Base-by-base conservation (phyloP, 2,888 invertebrate genomes). In the Drosophila buzzatii region DNA sequence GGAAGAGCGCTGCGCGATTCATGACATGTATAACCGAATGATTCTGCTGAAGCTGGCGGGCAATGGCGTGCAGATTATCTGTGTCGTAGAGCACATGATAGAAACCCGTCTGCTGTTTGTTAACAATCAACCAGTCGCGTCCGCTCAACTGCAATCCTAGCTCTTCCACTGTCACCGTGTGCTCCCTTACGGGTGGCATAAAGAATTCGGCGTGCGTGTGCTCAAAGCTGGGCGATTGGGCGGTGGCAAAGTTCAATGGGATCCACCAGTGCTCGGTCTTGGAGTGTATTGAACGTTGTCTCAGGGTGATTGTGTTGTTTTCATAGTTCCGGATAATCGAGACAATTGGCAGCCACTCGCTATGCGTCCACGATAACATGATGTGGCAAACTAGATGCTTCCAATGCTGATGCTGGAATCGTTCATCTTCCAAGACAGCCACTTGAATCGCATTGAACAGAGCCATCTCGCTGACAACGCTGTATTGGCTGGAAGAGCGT, bases 1-100 rank as follows among this genome's bases (percentile, higher is more conserved):
- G 97, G 14, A 99, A 94, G 55, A 99, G 94, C 88, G 98, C 97
- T 0, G 97, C 97, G 60, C 98, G 94, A 90, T 98, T 98, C 55
- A 96, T 95, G 1, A 95, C 94, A 76, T 96, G 95, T 62, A 98
- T 96, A 35, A 94, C 94, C 79, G 94, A 93, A 80, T 95, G 96
- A 51, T 94, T 94, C 4, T 94, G 93, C 8, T 95, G 94, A 96
- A 93, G 63, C 95, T 91, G 95, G 31, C 94, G 93, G 12, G 95
- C 95, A 6, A 98, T 94, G 0, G 94, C 93, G 2, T 92, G 89
- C 95, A 96, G 96, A 90, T 96, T 96, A 0, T 92, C 91, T 0
- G 89, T 87, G 57, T 97, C 96, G 76, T 97, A 97, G 86, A 96
- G 95, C 2, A 96, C 95, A 86, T 96, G 94, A 92, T 95, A 96